These are phyloP conservation scores for Crepidodera aurea DNA, from an alignment of 2,888 invertebrate species.

Conservation along the genomic window DNA sequence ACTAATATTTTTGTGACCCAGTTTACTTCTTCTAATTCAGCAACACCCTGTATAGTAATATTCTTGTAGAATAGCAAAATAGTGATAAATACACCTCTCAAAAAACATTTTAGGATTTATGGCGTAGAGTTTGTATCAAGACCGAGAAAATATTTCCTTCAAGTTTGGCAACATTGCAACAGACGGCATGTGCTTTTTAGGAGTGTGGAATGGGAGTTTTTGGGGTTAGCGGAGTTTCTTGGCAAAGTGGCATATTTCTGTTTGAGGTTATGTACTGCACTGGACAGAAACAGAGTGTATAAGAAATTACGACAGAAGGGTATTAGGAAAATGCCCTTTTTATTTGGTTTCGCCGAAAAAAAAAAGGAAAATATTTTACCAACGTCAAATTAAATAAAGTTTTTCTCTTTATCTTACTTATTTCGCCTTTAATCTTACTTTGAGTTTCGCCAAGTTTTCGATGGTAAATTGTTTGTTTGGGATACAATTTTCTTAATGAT, in stretches of 20 bases:
- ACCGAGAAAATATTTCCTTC: not conserved
- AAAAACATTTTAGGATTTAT: too few relatives aligned
- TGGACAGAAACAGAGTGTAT: conserved; percentile 5
- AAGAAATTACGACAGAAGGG: not conserved
- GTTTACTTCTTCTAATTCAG: too few relatives aligned
- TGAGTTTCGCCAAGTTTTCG: not conserved
- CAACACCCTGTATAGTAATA: too few relatives aligned
- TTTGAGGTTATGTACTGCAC: conserved; percentile 26
- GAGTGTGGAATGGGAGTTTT: conserved; percentile 27
- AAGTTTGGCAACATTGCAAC: not conserved
- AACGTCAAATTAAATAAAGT: conserved; percentile 1
- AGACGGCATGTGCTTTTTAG: not conserved
- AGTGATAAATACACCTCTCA: too few relatives aligned
- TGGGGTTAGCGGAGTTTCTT: conserved; percentile 39
- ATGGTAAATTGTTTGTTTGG: not conserved
- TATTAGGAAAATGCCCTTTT: not conserved
- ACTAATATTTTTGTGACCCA: too few relatives aligned
- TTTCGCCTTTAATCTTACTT: not conserved
- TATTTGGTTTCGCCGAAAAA: not conserved
- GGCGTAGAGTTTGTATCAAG: too few relatives aligned
- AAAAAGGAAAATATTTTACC: not conserved
- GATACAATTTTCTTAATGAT: too few relatives aligned
- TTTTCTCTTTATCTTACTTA: not conserved
- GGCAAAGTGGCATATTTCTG: conserved; percentile 40
- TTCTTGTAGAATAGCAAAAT: too few relatives aligned